phyloP scores from a whole-genome alignment of 2,797 vertebrate genomes.

The Apogon hyalosoma region DNA sequence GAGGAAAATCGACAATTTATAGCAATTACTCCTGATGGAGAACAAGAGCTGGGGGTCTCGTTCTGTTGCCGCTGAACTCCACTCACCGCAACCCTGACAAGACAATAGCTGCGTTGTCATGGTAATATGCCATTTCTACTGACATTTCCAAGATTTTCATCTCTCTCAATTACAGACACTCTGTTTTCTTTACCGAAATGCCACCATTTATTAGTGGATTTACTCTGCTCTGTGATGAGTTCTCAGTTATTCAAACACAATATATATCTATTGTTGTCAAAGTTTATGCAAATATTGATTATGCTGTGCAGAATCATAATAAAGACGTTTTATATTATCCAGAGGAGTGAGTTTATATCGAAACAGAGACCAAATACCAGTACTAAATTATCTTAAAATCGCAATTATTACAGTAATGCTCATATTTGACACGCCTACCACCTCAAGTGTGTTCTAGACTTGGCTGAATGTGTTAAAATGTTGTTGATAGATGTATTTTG shows the following conservation, averaged over 20 bases:
- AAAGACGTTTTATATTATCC: background rate
- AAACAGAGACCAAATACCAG: background rate
- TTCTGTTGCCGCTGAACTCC: constrained; percentile 30
- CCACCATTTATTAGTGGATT: constrained; percentile 46
- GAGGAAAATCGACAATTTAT: constrained; percentile 47
- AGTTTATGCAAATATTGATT: background rate
- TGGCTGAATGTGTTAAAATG: too few relatives aligned
- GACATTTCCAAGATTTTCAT: constrained; percentile 69
- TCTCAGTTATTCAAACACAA: background rate
- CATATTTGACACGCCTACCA: too few relatives aligned
- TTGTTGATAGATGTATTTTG: too few relatives aligned
- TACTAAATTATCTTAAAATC: too few relatives aligned
- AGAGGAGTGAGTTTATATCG: background rate
- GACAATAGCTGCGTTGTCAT: constrained; percentile 71
- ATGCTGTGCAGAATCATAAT: background rate
- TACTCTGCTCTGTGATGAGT: constrained; percentile 3
- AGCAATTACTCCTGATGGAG: constrained; percentile 39
- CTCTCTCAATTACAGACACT: constrained; percentile 49
- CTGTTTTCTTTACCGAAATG: constrained; percentile 50
- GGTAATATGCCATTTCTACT: constrained; percentile 66
- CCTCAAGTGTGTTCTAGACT: too few relatives aligned
- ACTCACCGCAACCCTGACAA: constrained; percentile 51
- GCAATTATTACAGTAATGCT: too few relatives aligned
- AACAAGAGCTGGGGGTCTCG: constrained; percentile 36
- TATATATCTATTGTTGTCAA: background rate